Evolutionary conservation across 1,140 invertebrate genomes (phyloP).

Genomic region (Drosophila grimshawi): DNA sequence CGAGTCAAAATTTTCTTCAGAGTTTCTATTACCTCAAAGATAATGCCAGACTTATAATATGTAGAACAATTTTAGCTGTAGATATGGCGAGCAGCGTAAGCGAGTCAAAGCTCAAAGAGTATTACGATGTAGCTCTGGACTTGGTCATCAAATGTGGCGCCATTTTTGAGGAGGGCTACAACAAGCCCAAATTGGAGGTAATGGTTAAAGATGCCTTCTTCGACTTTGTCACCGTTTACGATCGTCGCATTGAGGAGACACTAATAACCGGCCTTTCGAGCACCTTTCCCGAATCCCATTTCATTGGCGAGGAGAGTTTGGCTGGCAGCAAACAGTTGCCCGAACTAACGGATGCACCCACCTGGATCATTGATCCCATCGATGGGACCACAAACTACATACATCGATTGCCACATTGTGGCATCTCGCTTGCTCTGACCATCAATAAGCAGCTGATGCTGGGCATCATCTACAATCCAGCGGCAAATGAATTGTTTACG

Average conservation of each 20-base stretch:
- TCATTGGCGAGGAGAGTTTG: conserved; percentile 93
- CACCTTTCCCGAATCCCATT: conserved; percentile 89
- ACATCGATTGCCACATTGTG: conserved; percentile 87
- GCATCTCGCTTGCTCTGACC: conserved; percentile 88
- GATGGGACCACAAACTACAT: conserved; percentile 92
- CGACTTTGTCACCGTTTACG: conserved; percentile 91
- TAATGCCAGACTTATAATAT: neutral
- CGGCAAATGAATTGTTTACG: conserved; percentile 90
- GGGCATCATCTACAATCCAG: conserved; percentile 91
- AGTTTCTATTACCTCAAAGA: no score
- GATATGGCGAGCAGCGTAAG: conserved; percentile 35
- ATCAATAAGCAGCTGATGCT: conserved; percentile 88
- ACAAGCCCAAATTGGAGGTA: conserved; percentile 85
- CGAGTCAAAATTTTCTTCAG: no score
- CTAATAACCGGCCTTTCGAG: conserved; percentile 86
- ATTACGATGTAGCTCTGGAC: conserved; percentile 63
- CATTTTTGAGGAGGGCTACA: conserved; percentile 85
- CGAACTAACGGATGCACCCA: conserved; percentile 90
- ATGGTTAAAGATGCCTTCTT: conserved; percentile 87
- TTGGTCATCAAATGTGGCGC: conserved; percentile 73
- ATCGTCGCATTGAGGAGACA: conserved; percentile 88
- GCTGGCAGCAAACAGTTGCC: conserved; percentile 86
- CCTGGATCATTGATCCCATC: conserved; percentile 95
- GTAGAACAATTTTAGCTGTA: conserved; percentile 2
- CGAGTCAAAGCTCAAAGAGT: conserved; percentile 55